A percentile compares a stretch with the other conserved stretches of the same genome.
Evolutionary conservation across 2,888 invertebrate species (phyloP).

Genomic region (Sisyra terminalis): DNA sequence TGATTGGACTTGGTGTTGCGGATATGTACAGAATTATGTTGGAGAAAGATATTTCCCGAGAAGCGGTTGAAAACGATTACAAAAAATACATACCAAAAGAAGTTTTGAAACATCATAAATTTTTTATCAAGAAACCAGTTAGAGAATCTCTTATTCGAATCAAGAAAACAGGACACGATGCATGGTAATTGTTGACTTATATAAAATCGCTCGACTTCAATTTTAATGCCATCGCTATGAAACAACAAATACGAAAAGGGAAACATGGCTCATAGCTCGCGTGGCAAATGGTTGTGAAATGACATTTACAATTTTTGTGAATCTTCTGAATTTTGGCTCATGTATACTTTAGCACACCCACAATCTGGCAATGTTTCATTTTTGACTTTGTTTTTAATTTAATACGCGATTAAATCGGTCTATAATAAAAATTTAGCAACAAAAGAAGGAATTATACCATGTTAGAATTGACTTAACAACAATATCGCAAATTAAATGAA

Average conservation of each 20-base stretch:
- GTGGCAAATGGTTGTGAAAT: too few species aligned
- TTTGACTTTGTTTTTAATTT: too few species aligned
- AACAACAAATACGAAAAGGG: background rate
- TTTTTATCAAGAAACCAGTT: slow-evolving; percentile 62
- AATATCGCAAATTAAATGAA: too few species aligned
- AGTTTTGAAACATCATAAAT: slow-evolving; percentile 53
- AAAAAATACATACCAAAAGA: slow-evolving; percentile 72
- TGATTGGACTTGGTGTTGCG: slow-evolving; percentile 69
- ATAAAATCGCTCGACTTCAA: background rate
- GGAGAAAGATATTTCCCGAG: slow-evolving; percentile 50
- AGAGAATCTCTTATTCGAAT: slow-evolving; percentile 43
- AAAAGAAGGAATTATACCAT: too few species aligned
- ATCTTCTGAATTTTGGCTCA: too few species aligned
- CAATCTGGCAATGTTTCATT: too few species aligned
- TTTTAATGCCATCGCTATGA: background rate
- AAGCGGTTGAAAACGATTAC: slow-evolving; percentile 58
- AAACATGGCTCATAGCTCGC: background rate
- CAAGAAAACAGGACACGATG: slow-evolving; percentile 40
- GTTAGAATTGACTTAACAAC: too few species aligned
- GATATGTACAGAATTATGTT: slow-evolving; percentile 75
- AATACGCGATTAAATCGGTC: too few species aligned
- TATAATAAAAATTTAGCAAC: too few species aligned
- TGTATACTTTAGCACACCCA: too few species aligned
- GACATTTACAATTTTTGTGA: too few species aligned
- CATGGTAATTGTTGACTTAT: slow-evolving; percentile 38